Evolutionary conservation across 2,113 vertebrate genomes (phyloP).

Genomic region (Mirounga angustirostris): DNA sequence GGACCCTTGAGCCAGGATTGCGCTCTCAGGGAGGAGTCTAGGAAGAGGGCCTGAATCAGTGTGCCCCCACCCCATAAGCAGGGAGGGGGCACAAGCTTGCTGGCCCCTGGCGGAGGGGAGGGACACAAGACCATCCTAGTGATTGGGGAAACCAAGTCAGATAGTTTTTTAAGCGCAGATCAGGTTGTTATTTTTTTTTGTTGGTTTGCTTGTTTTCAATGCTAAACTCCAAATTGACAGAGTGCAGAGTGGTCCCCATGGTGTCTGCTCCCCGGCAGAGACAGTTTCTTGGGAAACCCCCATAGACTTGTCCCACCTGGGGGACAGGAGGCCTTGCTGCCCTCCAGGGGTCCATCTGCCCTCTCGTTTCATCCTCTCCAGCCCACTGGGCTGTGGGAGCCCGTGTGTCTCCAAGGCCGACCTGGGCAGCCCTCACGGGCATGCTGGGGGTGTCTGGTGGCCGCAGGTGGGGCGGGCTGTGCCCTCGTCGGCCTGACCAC

Average conservation of each 20-base stretch:
- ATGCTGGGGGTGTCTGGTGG: neutral
- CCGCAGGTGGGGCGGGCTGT: neutral
- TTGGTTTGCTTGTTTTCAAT: neutral
- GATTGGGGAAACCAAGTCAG: neutral
- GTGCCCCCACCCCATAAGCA: neutral
- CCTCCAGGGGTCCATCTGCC: rapidly evolving
- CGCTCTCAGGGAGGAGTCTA: neutral
- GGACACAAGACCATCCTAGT: neutral
- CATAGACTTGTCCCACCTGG: neutral
- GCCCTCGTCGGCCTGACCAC: neutral
- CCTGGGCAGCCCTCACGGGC: neutral
- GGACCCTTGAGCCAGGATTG: neutral
- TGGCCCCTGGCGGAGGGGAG: neutral
- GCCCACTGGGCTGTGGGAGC: rapidly evolving
- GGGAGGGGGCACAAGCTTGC: neutral
- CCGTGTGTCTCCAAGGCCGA: rapidly evolving
- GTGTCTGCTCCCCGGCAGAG: rapidly evolving
- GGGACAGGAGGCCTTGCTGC: neutral
- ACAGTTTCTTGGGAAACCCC: neutral
- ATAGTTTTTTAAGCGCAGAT: neutral
- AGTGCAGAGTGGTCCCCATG: neutral
- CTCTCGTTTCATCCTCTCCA: rapidly evolving
- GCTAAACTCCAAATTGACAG: neutral
- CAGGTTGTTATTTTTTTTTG: neutral
- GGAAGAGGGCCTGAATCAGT: too few relatives aligned